phyloP scores from a whole-genome alignment of 2,797 vertebrate species.

The Triplophysa yarkandensis region DNA sequence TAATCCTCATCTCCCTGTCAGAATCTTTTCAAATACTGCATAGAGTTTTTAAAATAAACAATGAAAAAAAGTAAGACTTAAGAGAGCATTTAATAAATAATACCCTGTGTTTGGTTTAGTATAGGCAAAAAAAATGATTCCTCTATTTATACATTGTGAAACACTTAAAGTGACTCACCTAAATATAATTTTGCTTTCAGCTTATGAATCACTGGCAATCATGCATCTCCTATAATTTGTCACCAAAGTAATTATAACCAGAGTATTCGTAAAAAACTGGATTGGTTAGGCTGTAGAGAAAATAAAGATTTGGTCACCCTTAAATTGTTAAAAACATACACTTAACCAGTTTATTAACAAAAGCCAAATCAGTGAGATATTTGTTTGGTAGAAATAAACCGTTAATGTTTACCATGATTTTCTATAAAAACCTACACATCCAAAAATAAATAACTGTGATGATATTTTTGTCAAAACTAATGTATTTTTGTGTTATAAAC shows the following conservation, averaged over 20 bases:
- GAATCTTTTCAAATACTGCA: conserved; percentile 5
- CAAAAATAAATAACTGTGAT: not conserved
- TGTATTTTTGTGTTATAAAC: not conserved
- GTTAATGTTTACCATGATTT: not conserved
- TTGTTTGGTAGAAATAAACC: not conserved
- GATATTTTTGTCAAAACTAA: not conserved
- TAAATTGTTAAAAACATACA: not conserved
- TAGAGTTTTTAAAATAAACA: not conserved
- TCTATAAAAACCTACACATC: conserved; percentile 13
- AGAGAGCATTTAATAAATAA: not conserved
- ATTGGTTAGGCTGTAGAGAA: no score
- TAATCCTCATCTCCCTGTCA: not conserved
- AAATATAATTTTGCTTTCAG: no score
- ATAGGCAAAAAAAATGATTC: not conserved
- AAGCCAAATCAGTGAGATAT: not conserved
- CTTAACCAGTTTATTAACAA: not conserved
- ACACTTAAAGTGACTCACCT: no score
- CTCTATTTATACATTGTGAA: no score
- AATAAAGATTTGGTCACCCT: not conserved
- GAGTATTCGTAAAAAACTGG: no score
- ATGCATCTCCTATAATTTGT: no score
- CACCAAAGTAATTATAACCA: no score
- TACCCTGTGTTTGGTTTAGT: not conserved
- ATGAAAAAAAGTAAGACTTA: not conserved
- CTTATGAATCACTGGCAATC: no score